Evolutionary conservation across 2,888 invertebrate genomes (phyloP), one percentile per base, ranked within the genome.

Genomic region (Drosophila ochracea): DNA sequence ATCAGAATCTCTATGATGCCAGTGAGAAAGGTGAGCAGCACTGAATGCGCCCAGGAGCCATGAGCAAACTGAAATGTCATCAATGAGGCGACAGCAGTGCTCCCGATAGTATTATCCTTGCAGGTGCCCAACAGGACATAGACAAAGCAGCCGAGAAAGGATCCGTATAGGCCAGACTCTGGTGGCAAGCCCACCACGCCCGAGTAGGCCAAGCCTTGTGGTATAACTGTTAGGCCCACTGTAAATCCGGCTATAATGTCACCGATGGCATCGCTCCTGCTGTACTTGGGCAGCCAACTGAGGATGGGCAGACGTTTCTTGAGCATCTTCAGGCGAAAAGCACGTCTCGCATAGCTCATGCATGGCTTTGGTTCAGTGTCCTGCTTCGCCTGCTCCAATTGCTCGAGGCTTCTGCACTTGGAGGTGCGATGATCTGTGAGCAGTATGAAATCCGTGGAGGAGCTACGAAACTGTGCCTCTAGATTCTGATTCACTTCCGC

Each of bases 161-260:
- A 97, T 60, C 98, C 97, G 93, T 98, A 99, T 53, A 99, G 94
- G 41, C 98, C 98, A 93, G 97, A 97, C 96, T 96, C 94, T 19
- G 96, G 94, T 41, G 97, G 96, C 77, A 97, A 93, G 35, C 96
- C 96, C 43, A 97, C 97, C 72, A 97, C 96, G 91, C 95, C 96
- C 31, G 97, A 95, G 93, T 97, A 97, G 11, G 97, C 97, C 78
- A 97, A 94, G 28, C 97, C 97, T 93, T 98, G 98, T 25, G 98
- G 98, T 60, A 93, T 92, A 0, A 93, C 92, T 3, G 93, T 93
- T 1, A 93, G 82, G 1, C 98, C 98, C 28, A 98, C 98, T 0
- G 98, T 98, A 62, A 98, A 94, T 63, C 98, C 98, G n/a, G 98
- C 98, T 78, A 99, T 96, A 43, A 97, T 92, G 94, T 99, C 99